Percentiles rank a stretch among this genome's conserved stretches.
phyloP scores from a whole-genome alignment of 2,113 vertebrate species.

The Heptranchias perlo region DNA sequence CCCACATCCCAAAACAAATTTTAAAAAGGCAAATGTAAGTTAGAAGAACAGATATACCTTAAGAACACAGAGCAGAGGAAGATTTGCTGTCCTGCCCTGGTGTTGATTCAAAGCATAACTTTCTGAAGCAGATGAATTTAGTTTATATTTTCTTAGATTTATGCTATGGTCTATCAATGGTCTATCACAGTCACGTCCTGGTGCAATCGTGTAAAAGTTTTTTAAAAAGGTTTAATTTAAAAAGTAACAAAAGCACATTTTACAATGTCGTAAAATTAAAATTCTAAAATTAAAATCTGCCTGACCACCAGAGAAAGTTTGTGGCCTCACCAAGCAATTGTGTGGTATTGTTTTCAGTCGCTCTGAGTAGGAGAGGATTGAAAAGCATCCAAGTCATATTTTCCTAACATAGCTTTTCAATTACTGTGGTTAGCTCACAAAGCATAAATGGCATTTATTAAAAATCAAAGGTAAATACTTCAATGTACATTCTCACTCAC shows the following conservation, averaged over 20 bases:
- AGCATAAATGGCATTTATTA: conserved; percentile 14
- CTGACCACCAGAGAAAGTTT: neutral
- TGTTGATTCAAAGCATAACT: neutral
- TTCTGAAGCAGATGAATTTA: neutral
- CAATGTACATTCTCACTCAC: neutral
- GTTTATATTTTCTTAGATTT: neutral
- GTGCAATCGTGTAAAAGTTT: too few relatives aligned
- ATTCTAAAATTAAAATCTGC: too few relatives aligned
- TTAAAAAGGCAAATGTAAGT: too few relatives aligned
- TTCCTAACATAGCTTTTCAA: neutral
- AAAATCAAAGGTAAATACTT: neutral
- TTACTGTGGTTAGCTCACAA: neutral
- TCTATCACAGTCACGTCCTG: too few relatives aligned
- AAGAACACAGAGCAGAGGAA: too few relatives aligned
- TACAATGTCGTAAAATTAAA: too few relatives aligned
- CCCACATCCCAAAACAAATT: too few relatives aligned
- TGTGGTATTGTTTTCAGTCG: neutral
- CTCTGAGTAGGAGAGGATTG: neutral
- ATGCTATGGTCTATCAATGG: too few relatives aligned
- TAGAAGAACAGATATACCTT: too few relatives aligned
- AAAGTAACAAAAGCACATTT: too few relatives aligned
- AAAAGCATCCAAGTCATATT: neutral
- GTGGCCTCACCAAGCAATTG: neutral
- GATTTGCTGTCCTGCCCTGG: too few relatives aligned
- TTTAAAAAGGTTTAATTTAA: too few relatives aligned